phyloP scores from a whole-genome alignment of 1,140 invertebrate species.

The Aleiodes sp. region DNA sequence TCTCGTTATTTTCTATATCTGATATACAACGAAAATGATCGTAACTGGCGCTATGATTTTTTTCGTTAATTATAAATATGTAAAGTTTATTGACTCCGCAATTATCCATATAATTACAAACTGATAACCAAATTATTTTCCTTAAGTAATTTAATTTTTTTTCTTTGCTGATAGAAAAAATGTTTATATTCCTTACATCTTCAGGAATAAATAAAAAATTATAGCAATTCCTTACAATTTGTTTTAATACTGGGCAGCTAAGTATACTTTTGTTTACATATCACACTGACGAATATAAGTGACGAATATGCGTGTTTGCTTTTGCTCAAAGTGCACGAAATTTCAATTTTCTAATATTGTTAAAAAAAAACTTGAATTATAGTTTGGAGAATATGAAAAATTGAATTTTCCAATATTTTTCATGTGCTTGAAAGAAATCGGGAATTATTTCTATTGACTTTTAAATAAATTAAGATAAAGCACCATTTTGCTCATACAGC shows the following conservation, averaged over 20 bases:
- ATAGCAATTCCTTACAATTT: neutral
- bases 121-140: too few species aligned
- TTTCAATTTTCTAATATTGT: neutral
- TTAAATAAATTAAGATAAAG: neutral
- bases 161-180: neutral
- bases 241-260: conserved; percentile 1
- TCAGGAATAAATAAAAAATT: neutral
- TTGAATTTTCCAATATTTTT: too few species aligned
- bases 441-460: neutral
- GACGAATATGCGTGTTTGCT: neutral
- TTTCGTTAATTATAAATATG: too few species aligned
- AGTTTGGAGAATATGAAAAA: neutral
- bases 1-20: neutral
- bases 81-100: too few species aligned
- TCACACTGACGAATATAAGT: neutral
- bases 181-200: neutral
- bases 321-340: neutral
- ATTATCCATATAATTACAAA: too few species aligned
- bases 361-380: neutral
- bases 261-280: neutral
- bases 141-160: too few species aligned
- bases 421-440: too few species aligned
- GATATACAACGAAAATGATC: too few species aligned
- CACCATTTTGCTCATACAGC: neutral
- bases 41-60: too few species aligned